Evolutionary conservation across 1,140 invertebrate species (phyloP).

Genomic region (Parasteatoda tepidariorum): DNA sequence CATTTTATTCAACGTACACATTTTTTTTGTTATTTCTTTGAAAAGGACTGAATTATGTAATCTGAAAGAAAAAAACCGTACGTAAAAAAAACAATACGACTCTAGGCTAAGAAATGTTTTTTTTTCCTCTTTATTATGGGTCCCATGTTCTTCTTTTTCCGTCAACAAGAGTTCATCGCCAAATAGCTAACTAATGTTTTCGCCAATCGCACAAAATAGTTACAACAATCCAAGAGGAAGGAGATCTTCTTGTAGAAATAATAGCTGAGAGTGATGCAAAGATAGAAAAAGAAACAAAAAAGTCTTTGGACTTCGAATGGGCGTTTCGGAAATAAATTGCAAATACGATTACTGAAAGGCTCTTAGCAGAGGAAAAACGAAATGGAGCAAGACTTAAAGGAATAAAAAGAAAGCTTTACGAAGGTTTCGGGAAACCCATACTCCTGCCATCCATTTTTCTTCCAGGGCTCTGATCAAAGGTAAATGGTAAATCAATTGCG

Average conservation of each 20-base stretch:
- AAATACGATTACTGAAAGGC: slow-evolving; percentile 39
- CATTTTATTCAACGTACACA: no score
- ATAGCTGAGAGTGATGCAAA: slow-evolving; percentile 4
- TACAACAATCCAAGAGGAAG: slow-evolving; percentile 16
- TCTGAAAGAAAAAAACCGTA: neutral
- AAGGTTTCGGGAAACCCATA: neutral
- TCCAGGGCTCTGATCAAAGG: neutral
- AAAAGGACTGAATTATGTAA: slow-evolving; percentile 45
- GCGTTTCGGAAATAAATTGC: slow-evolving; percentile 53
- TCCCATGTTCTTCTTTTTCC: neutral
- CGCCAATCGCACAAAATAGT: slow-evolving; percentile 33
- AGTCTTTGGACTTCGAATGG: slow-evolving; percentile 19
- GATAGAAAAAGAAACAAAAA: neutral
- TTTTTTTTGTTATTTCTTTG: no score
- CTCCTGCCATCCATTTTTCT: neutral
- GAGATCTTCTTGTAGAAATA: slow-evolving; percentile 9
- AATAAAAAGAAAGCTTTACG: slow-evolving; percentile 15
- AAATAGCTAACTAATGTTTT: slow-evolving; percentile 46
- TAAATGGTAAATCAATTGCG: slow-evolving; percentile 9
- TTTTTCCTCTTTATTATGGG: neutral
- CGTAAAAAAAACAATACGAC: slow-evolving; percentile 32
- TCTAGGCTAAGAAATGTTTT: neutral
- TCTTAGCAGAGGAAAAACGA: neutral
- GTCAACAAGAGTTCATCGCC: neutral
- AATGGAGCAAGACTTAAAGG: neutral